A percentile compares a stretch with the other conserved stretches of the same genome.
Conservation (phyloP, 1,140 invertebrate genomes). For the Calephelis virginiensis region DNA sequence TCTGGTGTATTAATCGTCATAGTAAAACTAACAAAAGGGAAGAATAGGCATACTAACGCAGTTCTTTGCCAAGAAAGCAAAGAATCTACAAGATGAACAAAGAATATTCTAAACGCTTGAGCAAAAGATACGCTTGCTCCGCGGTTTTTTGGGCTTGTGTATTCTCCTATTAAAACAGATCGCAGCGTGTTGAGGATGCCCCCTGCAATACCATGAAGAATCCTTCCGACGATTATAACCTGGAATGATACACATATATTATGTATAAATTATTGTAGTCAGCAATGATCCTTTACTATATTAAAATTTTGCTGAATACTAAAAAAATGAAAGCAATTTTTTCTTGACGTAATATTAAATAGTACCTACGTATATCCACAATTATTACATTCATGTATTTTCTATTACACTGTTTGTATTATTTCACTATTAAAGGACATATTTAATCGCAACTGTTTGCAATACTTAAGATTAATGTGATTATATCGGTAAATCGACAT, state of each 20-base stretch:
- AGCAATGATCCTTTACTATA: too few species aligned
- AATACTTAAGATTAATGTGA: too few species aligned
- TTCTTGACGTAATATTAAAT: too few species aligned
- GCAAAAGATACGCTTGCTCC: constrained; percentile 70
- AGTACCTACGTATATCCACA: too few species aligned
- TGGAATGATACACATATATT: constrained; percentile 25
- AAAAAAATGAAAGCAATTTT: too few species aligned
- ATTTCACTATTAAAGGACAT: too few species aligned
- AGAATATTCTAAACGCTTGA: constrained; percentile 72
- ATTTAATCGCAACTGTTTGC: too few species aligned
- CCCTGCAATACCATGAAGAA: constrained; percentile 33
- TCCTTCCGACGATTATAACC: constrained; percentile 32
- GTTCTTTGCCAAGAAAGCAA: constrained; percentile 77
- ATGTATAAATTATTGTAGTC: too few species aligned
- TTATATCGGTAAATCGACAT: too few species aligned
- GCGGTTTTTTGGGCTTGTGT: constrained; percentile 72
- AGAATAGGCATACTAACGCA: constrained; percentile 64
- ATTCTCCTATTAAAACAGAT: constrained; percentile 51
- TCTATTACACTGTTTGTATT: too few species aligned
- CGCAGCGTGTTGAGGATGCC: constrained; percentile 34
- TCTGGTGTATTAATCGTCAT: constrained; percentile 80
- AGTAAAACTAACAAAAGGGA: constrained; percentile 67
- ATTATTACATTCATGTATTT: too few species aligned
- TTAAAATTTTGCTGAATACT: too few species aligned
- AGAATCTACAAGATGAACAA: constrained; percentile 77